A percentile compares a stretch with the other conserved stretches of the same genome.
phyloP scores from a whole-genome alignment of 1,140 invertebrate species.

The Brachionus manjavacas region DNA sequence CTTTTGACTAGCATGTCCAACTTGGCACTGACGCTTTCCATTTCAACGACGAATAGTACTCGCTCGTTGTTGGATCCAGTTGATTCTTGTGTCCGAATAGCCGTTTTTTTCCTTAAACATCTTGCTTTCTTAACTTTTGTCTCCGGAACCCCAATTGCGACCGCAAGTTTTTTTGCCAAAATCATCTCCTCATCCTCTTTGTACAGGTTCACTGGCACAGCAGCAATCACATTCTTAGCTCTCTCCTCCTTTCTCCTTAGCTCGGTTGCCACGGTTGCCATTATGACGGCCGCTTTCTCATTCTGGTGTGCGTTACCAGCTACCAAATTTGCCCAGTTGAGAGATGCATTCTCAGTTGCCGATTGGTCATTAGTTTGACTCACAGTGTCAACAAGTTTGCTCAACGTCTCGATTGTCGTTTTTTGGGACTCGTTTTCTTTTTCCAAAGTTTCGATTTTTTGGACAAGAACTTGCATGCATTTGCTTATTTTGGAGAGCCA shows the following conservation, averaged over 20 bases:
- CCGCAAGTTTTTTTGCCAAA: neutral
- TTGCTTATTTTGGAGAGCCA: neutral
- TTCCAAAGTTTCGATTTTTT: neutral
- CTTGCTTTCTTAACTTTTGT: neutral
- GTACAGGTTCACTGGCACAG: neutral
- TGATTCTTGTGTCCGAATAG: neutral
- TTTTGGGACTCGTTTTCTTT: neutral
- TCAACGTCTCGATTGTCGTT: neutral
- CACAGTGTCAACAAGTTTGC: neutral
- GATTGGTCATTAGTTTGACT: neutral
- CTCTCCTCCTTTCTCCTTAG: neutral
- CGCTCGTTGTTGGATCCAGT: neutral
- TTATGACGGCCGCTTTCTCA: neutral
- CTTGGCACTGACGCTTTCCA: too few relatives aligned
- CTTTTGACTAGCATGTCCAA: too few relatives aligned
- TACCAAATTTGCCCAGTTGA: neutral
- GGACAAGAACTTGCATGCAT: neutral
- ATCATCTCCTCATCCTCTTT: neutral
- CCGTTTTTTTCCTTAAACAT: neutral
- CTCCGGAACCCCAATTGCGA: neutral
- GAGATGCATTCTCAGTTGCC: neutral
- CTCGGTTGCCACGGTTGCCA: neutral
- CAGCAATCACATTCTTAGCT: neutral
- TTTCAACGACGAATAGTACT: too few relatives aligned
- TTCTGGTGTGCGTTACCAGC: neutral